Evolutionary conservation across 2,113 vertebrate species (phyloP), one percentile per base, ranked within the genome.

Genomic region (Microcebus tavaratra): DNA sequence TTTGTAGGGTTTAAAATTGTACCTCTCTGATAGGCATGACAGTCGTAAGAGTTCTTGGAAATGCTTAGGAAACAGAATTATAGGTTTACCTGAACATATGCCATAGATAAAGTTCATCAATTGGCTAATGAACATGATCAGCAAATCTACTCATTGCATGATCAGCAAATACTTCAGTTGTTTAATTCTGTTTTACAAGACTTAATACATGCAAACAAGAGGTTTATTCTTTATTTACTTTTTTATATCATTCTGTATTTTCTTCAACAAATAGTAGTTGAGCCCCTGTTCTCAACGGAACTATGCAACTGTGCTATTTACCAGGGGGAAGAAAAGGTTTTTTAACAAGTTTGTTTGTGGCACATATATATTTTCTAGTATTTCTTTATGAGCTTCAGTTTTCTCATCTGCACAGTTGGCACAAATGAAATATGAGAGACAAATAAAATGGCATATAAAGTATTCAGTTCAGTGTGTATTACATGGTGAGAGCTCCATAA

Each of bases 1-100:
- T 39, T 65, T 15, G 5, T 9, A 25, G 31, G 18, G 15, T 36
- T 73, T 50, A 42, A 79, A 63, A 36, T 25, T 73, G 27, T 11
- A 4, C 0, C 14, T 18, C 20, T 95, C 14, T 34, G 61, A 5
- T 0, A 10, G 34, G 2, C 1, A 10, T 48, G 63, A n/a, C 5
- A 59, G 25, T 27, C 48, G 0, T 0, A 59, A 5, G 3, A 42
- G 48, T 13, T 48, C 67, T 85, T 25, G 36, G 45, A 93, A 86
- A 61, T 45, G 34, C 48, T 17, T 11, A 27, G 12, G 50, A 34
- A 21, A 18, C 25, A 59, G 36, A n/a, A 34, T 55, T 45, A 0
- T 27, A 34, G 21, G 23, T 67, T 76, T 50, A 68, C 34, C 17
- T 59, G 48, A 50, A 78, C 29, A 4, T 20, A 14, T 42, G 8